These are phyloP conservation scores for Thera britannica DNA, from an alignment of 2,888 invertebrate genomes.

Conservation along the genomic window DNA sequence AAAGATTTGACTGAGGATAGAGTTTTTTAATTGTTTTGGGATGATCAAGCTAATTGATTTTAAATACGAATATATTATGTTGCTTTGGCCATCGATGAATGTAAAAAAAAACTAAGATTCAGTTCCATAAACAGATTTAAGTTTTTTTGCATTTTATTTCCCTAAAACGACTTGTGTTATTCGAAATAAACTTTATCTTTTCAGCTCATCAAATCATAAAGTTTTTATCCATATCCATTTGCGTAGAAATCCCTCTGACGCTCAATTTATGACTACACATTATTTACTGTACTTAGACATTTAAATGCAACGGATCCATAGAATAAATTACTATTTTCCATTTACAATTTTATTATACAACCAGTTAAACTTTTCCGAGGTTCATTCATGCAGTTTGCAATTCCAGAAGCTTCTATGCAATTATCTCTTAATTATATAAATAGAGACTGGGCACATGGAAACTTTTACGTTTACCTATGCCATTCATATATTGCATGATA, in stretches of 20 bases:
- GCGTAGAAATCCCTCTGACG: constrained; percentile 11
- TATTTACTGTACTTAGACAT: not conserved
- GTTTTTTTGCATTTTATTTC: constrained; percentile 9
- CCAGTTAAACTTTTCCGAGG: constrained; percentile 25
- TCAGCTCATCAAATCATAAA: not conserved
- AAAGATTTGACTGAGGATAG: constrained; percentile 70
- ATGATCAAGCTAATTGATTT: constrained; percentile 61
- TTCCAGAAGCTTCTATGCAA: constrained; percentile 39
- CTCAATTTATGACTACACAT: constrained; percentile 6
- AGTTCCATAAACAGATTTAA: not conserved
- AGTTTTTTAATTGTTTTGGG: constrained; percentile 77
- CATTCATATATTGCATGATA: too few species aligned
- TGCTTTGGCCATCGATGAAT: constrained; percentile 7
- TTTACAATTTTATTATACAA: constrained; percentile 16
- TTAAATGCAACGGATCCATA: constrained; percentile 11
- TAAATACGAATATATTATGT: constrained; percentile 40
- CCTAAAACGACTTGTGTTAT: constrained; percentile 13
- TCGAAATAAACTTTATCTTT: constrained; percentile 6
- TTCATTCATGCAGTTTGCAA: constrained; percentile 45
- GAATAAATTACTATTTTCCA: constrained; percentile 24
- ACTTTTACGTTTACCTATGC: not conserved
- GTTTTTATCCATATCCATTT: not conserved
- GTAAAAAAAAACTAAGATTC: not conserved
- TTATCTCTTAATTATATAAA: constrained; percentile 28
- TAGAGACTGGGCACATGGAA: constrained; percentile 5